These are phyloP conservation scores for Neosalanx taihuensis DNA, from an alignment of 2,797 vertebrate genomes.

Conservation along the genomic window DNA sequence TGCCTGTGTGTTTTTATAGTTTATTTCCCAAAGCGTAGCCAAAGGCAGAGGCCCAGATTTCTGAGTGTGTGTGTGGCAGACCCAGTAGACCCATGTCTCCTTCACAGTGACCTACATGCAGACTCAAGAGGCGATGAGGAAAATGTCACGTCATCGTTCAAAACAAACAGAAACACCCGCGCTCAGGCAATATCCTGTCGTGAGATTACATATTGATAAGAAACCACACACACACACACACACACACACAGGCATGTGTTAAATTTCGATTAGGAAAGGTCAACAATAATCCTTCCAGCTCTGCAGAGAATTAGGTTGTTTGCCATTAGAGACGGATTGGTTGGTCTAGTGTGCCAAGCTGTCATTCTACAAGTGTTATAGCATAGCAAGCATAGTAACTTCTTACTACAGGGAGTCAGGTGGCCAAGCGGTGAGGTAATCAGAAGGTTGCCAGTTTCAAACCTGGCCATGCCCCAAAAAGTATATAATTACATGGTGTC, in stretches of 20 bases:
- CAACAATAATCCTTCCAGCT: neutral
- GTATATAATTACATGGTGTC: no score
- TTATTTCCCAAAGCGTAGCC: no score
- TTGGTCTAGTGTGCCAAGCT: conserved; percentile 2
- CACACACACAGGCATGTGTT: neutral
- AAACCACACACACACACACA: neutral
- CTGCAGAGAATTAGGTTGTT: neutral
- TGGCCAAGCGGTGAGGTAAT: no score
- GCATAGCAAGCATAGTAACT: conserved; percentile 11
- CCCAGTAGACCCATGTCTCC: neutral
- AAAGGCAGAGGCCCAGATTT: no score
- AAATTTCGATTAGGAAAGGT: neutral
- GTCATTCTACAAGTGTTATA: neutral
- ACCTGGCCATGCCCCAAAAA: no score
- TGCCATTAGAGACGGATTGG: neutral
- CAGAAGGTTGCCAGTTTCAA: no score
- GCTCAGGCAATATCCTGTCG: no score
- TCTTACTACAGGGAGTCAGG: no score
- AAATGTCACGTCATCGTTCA: neutral
- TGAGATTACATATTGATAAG: neutral
- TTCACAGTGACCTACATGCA: neutral
- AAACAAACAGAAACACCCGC: neutral
- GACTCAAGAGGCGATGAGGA: neutral
- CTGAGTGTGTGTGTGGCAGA: conserved; percentile 6
- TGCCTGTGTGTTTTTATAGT: no score